Base-by-base conservation (phyloP, 2,113 vertebrate genomes). In the Crotophaga sulcirostris region DNA sequence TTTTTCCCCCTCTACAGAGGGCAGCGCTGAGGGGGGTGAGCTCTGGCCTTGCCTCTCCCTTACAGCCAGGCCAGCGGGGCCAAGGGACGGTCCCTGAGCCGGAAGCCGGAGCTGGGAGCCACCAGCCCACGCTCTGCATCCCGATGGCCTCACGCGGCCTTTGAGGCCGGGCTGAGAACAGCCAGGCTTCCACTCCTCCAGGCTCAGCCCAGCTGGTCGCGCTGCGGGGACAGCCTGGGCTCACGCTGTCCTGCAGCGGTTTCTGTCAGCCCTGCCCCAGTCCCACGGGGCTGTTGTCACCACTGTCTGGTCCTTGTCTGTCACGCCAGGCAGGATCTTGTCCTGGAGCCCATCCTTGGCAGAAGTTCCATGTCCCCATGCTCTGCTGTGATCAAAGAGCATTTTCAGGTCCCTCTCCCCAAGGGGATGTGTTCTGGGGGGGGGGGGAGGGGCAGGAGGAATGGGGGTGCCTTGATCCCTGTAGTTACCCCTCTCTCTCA, bases 161-260 rank as follows among this genome's bases (percentile, higher is more conserved):
- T 36, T 54, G 85, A 45, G 78, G 24, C 28, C 0, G 0, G 60
- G 69, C 87, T 87, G 87, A 49, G 84, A 79, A 20, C 31, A 25
- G 79, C 45, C 5, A 0, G 13, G 67, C 58, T 74, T 74, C 75
- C 16, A 13, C 56, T 64, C 47, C 74, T 40, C 8, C 0, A 25
- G 81, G 76, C 55, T 38, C 0, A 0, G 47, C 68, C 33, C 1
- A 2, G 64, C 83, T 29, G 25, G 56, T 59, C 64, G 66, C 0
- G 0, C 0, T 4, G 5, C 0, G 1, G 68, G 42, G 34, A 21
- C 74, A 55, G 29, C 38, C 63, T 13, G 56, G 11, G 17, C 33
- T 66, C 31, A 0, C 1, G 0, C 67, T 84, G 87, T 89, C 52
- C 86, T 15, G 26, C 34, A 29, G 83, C 6, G 1, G 24, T 58